Evolutionary conservation across 2,113 vertebrate species (phyloP), one percentile per base, ranked within the genome.

Genomic region (Ailuropoda melanoleuca): DNA sequence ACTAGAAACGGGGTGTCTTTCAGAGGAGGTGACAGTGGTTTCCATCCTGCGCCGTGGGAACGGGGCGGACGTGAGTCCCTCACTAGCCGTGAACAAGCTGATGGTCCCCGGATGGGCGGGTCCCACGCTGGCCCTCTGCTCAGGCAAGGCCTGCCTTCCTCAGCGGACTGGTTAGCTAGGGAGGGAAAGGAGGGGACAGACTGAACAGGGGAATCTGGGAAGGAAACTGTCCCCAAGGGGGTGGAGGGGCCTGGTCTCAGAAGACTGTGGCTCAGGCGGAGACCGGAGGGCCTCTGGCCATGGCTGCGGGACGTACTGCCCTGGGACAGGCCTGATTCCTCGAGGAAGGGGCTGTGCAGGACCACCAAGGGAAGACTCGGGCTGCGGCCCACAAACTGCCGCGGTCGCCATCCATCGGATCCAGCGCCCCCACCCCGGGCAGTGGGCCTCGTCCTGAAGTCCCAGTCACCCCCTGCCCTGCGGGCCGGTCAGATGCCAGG

Each of bases 21-120:
- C 37, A 39, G 37, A 55, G 19, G 37, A 55, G 4, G 72, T 21
- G 6, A 19, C n/a, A 56, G 46, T 11, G 18, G 26, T 18, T 26
- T 21, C 21, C 6, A 0, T 5, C 60, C 88, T 62, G 48, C 21
- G 17, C 24, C 31, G 55, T 50, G 55, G 19, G 0, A 6, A 26
- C 8, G 3, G 13, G 46, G 17, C 58, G 0, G 39, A 15, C 14
- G 2, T 1, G 5, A 53, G 80, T 1, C 78, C 46, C 48, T 3
- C 68, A 13, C 2, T 13, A 4, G 6, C 37, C 11, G 0, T 5
- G 6, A n/a, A 78, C 0, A 1, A 24, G 34, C 46, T 2, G 58
- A 3, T 1, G 24, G 58, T 56, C n/a, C 26, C 46, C 7, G 1
- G 64, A 1, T 0, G 34, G 34, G 6, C 46, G 11, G 21, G 46